Evolutionary conservation across 1,140 invertebrate species (phyloP).

Genomic region (Drosophila pectinifera): DNA sequence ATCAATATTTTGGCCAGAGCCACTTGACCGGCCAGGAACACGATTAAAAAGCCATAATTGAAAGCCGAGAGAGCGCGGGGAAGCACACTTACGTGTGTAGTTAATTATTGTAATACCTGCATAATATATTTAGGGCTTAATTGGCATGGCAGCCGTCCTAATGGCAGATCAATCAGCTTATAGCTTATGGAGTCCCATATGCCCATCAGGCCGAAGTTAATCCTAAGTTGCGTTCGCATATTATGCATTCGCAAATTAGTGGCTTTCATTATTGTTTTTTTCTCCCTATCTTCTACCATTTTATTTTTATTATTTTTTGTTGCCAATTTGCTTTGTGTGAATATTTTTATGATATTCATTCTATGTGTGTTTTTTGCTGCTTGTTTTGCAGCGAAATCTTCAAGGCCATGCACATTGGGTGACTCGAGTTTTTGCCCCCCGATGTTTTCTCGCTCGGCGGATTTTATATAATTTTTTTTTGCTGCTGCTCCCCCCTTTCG

Average conservation of each 20-base stretch:
- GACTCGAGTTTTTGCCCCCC: slow-evolving; percentile 64
- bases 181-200: slow-evolving; percentile 26
- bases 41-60: slow-evolving; percentile 43
- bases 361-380: slow-evolving; percentile 29
- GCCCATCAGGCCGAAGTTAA: slow-evolving; percentile 17
- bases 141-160: slow-evolving; percentile 7
- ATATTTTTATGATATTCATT: slow-evolving; percentile 62
- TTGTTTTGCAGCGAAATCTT: slow-evolving; percentile 73
- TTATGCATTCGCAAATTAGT: slow-evolving; percentile 77
- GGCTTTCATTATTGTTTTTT: slow-evolving; percentile 64
- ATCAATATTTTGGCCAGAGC: slow-evolving; percentile 58
- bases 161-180: slow-evolving; percentile 42
- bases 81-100: slow-evolving; percentile 7
- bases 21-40: slow-evolving; percentile 31
- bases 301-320: slow-evolving; percentile 5
- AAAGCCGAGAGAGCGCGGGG: slow-evolving; percentile 9
- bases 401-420: slow-evolving; percentile 75
- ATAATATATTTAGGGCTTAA: slow-evolving; percentile 20
- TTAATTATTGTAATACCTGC: slow-evolving; percentile 36
- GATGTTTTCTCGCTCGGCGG: slow-evolving; percentile 49
- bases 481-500: slow-evolving; percentile 27
- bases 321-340: slow-evolving; percentile 56
- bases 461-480: slow-evolving; percentile 78
- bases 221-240: slow-evolving; percentile 24
- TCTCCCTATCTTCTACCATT: background rate